Evolutionary conservation across 2,113 vertebrate species (phyloP), one percentile per base, ranked within the genome.

Genomic region (Chaetura pelagica): DNA sequence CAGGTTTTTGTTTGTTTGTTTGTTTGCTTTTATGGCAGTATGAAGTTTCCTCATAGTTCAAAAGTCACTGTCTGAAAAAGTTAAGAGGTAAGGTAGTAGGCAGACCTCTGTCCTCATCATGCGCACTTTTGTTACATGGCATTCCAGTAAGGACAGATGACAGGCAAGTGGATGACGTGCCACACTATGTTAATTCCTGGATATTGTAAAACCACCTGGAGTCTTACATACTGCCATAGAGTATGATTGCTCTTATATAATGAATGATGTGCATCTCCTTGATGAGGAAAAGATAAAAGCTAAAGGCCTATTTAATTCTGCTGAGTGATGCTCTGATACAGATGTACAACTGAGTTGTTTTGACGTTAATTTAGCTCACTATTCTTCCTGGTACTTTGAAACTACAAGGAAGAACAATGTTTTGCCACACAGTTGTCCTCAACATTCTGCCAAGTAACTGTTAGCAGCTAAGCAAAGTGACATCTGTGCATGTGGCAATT

Each of bases 401-500:
- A 92, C 73, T 64, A n/a, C 72, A 61, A 30, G 1, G 3, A 78
- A 74, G 85, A 78, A 87, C 48, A 93, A 72, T 76, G 49, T 81
- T 96, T 91, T 92, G 34, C 83, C 77, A 88, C 82, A 89, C 57
- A 92, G 72, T 95, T 95, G 90, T 95, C 95, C 83, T 86, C 57
- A 88, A 15, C 64, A 30, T 93, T 95, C 88, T 95, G 85, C 68
- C 80, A 96, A 93, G 46, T 67, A 80, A 83, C 63, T 55, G 90
- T 86, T 94, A 92, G 20, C 75, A 93, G 68, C 44, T 89, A 84
- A 88, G 66, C 57, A 75, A 95, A 93, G 82, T 92, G 93, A 95
- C 96, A 97, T 94, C 85, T 83, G 52, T 90, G 88, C 90, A 92
- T 95, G 96, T 96, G 94, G 94, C 92, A 94, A 91, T 51, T 96